phyloP scores from a whole-genome alignment of 2,113 vertebrate genomes.

The Burhinus bistriatus region DNA sequence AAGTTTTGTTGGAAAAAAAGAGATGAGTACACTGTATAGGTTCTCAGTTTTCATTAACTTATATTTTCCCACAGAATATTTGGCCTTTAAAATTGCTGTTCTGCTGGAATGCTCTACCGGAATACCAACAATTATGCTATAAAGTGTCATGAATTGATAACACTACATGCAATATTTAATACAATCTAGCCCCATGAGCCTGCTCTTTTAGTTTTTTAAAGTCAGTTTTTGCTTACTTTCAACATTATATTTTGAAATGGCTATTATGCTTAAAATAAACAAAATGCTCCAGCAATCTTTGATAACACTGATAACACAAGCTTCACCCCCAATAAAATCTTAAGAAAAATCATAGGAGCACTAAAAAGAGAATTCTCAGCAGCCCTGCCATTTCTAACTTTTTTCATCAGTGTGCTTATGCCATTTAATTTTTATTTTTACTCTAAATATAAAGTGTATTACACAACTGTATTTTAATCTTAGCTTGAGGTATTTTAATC shows the following conservation, averaged over 20 bases:
- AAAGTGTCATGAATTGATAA: not conserved
- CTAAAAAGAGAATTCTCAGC: not conserved
- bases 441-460: not conserved
- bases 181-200: not conserved
- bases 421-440: not conserved
- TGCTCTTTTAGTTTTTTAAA: not conserved
- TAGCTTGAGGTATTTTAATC: not conserved
- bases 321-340: not conserved
- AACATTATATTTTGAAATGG: not conserved
- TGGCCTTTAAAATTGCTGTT: not conserved
- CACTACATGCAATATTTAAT: not conserved
- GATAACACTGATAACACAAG: not conserved
- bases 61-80: not conserved
- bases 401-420: not conserved
- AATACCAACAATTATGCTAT: not conserved
- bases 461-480: not conserved
- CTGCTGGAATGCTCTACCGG: not conserved
- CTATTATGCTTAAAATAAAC: not conserved
- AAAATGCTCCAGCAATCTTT: not conserved
- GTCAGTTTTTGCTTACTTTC: not conserved
- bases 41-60: not conserved
- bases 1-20: not conserved
- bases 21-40: not conserved
- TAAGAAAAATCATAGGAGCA: not conserved
- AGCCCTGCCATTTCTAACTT: not conserved